Percentiles rank a stretch among this genome's conserved stretches.
phyloP scores from a whole-genome alignment of 2,113 vertebrate genomes.

The Empidonax traillii region DNA sequence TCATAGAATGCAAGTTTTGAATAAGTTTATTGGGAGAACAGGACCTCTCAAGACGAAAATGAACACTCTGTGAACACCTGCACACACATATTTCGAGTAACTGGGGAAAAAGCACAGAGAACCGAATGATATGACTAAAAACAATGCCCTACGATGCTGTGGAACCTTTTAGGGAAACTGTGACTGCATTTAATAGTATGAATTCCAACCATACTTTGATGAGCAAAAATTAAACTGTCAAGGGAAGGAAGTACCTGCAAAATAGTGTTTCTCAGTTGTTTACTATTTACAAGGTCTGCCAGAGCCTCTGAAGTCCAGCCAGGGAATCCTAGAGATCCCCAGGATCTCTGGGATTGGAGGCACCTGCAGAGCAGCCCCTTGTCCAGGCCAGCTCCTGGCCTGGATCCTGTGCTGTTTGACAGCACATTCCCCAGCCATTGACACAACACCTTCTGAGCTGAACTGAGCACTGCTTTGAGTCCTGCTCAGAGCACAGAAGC shows the following conservation, averaged over 20 bases:
- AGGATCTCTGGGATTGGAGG: neutral
- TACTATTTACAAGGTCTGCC: neutral
- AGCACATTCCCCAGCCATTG: neutral
- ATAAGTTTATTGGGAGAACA: neutral
- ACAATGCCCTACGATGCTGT: neutral
- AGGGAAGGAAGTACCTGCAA: neutral
- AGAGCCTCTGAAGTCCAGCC: neutral
- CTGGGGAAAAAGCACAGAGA: neutral
- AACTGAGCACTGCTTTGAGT: neutral
- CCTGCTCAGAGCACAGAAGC: neutral
- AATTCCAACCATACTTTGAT: neutral
- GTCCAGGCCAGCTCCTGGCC: neutral
- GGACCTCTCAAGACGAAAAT: constrained; percentile 3
- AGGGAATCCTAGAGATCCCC: neutral
- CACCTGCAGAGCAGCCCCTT: neutral
- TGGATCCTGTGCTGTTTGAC: neutral
- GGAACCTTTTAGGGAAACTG: neutral
- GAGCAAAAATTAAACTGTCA: constrained; percentile 1
- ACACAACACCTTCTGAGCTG: neutral
- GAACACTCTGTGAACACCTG: constrained; percentile 8
- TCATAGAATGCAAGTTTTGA: neutral
- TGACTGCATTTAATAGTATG: neutral
- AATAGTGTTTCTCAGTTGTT: neutral
- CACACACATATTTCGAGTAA: neutral
- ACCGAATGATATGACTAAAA: neutral